Base-by-base conservation (phyloP, 1,140 invertebrate species). In the Trissolcus basalis region DNA sequence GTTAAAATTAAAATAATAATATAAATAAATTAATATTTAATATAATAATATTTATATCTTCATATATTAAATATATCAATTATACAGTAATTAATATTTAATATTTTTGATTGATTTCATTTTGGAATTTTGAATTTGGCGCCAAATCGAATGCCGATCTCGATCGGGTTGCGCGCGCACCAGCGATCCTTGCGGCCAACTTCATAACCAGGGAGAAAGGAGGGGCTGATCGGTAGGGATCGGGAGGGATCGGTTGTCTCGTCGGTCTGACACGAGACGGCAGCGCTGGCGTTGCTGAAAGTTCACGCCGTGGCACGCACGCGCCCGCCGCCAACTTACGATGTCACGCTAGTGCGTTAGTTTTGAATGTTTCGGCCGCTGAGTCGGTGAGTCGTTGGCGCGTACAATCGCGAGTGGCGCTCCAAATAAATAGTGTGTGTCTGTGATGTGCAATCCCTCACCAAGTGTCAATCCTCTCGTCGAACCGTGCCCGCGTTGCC, bases 291-390 rank as follows among this genome's bases (percentile, higher is more conserved):
- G 65, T 54, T 48, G 55, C 56, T 53, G 65, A 69, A 69, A 69
- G 65, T 69, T 69, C 65, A 60, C 56, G 65, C 55, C 65, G 56
- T 69, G 65, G 56, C 56, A 69, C 65, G 65, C 64, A 68, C 64
- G 64, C 64, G 64, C 49, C 33, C 49, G 49, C 64, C 64, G 64
- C 64, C 64, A 59, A 68, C 54, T 59, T 51, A 68, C 64, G 54
- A 53, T 68, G 64, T 59, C 64, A 59, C 56, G 56, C 56, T 69
- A 69, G 65, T 69, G 56, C 65, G 65, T 60, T 69, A 69, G 65
- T 69, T 69, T 69, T 69, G 65, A 69, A 60, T 69, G 65, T 60
- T 69, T 48, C 55, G 56, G 55, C 48, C 41, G 48, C 48, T n/a
- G 54, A 51, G 64, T 51, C 19, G 48, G 49, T 36, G 65, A 69